Conservation (phyloP, 2,888 invertebrate species). For the Rotaria socialis region DNA sequence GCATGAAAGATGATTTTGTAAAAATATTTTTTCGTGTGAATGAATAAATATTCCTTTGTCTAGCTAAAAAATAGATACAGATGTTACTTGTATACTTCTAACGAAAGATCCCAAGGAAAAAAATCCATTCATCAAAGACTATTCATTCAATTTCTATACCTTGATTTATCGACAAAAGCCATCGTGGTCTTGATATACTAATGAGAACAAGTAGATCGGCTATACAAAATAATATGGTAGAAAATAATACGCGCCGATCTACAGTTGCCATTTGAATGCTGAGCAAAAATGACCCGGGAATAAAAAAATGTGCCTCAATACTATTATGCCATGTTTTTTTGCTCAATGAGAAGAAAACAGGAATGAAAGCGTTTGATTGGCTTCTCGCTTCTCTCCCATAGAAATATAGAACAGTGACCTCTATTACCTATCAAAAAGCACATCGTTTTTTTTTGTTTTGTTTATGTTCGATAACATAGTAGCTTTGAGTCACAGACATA, state of each 20-base stretch:
- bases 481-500: neutral
- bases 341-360: too few relatives aligned
- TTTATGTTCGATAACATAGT: too few relatives aligned
- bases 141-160: neutral
- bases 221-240: neutral
- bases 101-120: too few relatives aligned
- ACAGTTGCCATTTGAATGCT: neutral
- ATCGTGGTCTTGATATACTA: conserved; percentile 5
- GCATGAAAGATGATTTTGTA: too few relatives aligned
- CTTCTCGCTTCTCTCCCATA: neutral
- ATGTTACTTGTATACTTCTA: too few relatives aligned
- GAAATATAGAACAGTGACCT: neutral
- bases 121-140: too few relatives aligned
- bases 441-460: too few relatives aligned
- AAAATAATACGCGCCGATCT: neutral
- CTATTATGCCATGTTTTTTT: too few relatives aligned
- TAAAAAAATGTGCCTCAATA: too few relatives aligned
- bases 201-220: conserved; percentile 12
- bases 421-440: neutral
- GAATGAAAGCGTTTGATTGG: neutral
- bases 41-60: too few relatives aligned
- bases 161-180: neutral
- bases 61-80: too few relatives aligned
- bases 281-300: neutral
- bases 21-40: too few relatives aligned